These are phyloP conservation scores for Aspidoscelis tigris DNA, from an alignment of 2,113 vertebrate species.

Conservation along the genomic window DNA sequence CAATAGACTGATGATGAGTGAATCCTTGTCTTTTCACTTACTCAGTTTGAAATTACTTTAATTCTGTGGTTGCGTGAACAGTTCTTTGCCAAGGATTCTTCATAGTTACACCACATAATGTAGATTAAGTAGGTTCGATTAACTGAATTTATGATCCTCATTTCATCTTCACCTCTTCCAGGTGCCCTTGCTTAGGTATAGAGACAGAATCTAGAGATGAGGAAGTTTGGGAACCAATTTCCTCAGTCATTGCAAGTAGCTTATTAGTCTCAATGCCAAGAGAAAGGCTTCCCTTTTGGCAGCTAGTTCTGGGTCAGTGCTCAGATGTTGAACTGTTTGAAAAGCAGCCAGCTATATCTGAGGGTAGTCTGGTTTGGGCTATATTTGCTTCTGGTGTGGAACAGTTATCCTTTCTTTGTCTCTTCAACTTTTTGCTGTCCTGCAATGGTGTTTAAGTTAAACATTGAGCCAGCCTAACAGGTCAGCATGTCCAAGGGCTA, in stretches of 20 bases:
- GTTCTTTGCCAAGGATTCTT: neutral
- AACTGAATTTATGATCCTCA: neutral
- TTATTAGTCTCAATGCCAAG: neutral
- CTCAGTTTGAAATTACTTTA: neutral
- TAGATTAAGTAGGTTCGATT: neutral
- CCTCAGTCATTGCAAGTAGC: no score
- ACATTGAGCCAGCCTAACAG: neutral
- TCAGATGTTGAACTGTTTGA: neutral
- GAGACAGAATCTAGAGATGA: no score
- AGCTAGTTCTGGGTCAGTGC: neutral
- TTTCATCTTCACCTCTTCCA: neutral
- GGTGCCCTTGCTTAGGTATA: neutral
- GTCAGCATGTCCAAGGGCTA: neutral
- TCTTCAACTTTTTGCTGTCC: slow-evolving; percentile 11
- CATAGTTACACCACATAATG: neutral
- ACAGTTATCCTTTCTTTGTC: slow-evolving; percentile 8
- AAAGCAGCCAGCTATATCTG: neutral
- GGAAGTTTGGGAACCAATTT: no score
- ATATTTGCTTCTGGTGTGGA: slow-evolving; percentile 28
- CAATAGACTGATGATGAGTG: neutral
- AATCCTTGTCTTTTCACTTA: neutral
- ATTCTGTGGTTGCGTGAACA: neutral
- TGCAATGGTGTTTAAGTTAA: slow-evolving; percentile 8
- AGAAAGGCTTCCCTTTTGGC: accelerated
- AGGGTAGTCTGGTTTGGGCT: neutral